Base-by-base conservation (phyloP, 2,113 vertebrate species). In the Cygnus atratus region DNA sequence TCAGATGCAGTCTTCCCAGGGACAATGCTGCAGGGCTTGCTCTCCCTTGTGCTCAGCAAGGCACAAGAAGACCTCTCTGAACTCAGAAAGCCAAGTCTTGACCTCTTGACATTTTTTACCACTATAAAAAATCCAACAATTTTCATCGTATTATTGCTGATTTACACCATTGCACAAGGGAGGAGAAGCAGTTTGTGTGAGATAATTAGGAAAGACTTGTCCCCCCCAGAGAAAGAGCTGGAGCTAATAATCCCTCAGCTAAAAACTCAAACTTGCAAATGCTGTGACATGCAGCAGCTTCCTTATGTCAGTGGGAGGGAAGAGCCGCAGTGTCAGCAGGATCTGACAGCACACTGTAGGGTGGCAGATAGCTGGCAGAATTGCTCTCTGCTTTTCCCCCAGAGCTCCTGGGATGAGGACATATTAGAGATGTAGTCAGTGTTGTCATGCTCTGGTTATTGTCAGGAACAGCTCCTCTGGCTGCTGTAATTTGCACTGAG, bases 391-490 rank as follows among this genome's bases (percentile, higher is more conserved):
- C 52, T 59, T 74, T 82, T 11, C 13, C 57, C 58, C n/a, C 65
- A 55, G 44, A 90, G 65, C 82, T 83, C 44, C 65, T 43, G 58
- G 57, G 79, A 31, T 1, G 29, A 77, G 13, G 43, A 54, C 0
- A 0, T 78, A 26, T n/a, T 39, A 22, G 66, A 82, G 70, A 81
- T 58, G 39, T 9, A 68, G 65, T 71, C 61, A 57, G 68, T 11
- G 41, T 43, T 76, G 66, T 84, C 92, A 88, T 73, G 90, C 95
- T 96, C 90, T 92, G 90, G 62, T 92, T 89, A 85, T 91, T 73
- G 91, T 88, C 84, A 85, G 83, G 77, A 93, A 9, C 88, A 84
- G 86, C 14, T 95, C 81, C 81, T 70, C 74, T 44, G 91, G 73
- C 84, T 95, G 65, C 88, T 93, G 80, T 71, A 71, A 86, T 90